Percentiles rank a stretch among this genome's conserved stretches.
Conservation (phyloP, 2,888 invertebrate genomes). For the Cataglyphis cursor region DNA sequence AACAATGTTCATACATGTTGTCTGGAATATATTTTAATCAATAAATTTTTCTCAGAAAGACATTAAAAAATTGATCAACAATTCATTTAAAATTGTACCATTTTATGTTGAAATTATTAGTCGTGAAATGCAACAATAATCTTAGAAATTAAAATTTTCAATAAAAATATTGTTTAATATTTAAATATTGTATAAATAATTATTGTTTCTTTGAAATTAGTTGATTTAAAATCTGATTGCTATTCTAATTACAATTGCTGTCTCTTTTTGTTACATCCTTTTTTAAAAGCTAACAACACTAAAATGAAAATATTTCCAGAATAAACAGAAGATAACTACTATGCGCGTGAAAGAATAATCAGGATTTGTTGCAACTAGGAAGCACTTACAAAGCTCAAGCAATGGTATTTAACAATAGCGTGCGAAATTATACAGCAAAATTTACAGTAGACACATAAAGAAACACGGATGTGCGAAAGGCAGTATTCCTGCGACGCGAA, state of each 20-base stretch:
- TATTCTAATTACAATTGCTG: not conserved
- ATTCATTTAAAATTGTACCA: not conserved
- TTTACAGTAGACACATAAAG: constrained; percentile 40
- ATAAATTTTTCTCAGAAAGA: not conserved
- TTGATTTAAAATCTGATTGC: not conserved
- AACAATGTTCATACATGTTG: not conserved
- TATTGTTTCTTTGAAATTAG: not conserved
- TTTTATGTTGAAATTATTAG: not conserved
- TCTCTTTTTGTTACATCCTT: not conserved
- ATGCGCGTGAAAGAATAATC: not conserved
- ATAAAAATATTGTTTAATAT: not conserved
- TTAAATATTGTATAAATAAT: not conserved
- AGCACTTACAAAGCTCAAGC: not conserved
- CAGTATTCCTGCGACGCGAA: constrained; percentile 11
- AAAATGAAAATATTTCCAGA: not conserved
- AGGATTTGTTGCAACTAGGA: not conserved
- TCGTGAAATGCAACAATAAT: not conserved
- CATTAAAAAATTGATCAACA: not conserved
- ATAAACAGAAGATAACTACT: not conserved
- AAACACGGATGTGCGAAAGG: constrained; percentile 35
- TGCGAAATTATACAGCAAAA: constrained; percentile 1
- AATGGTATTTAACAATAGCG: constrained; percentile 6
- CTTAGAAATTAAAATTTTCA: not conserved
- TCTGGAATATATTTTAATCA: not conserved
- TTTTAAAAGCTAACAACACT: not conserved